Evolutionary conservation across 2,113 vertebrate species (phyloP).

Genomic region (Vombatus ursinus): DNA sequence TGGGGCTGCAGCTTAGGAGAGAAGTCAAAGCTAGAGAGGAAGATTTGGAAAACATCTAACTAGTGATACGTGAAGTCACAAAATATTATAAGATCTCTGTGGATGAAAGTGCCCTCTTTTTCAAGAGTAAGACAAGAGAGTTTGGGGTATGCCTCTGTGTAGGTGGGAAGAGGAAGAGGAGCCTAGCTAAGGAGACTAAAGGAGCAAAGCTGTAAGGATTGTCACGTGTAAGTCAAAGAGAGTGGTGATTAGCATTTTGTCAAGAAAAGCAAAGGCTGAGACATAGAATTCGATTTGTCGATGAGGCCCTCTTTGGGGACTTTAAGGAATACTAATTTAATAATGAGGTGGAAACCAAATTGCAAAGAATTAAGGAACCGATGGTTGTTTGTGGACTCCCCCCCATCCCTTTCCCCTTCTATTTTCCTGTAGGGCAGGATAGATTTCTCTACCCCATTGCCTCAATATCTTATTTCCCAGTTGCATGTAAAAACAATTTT

Average conservation of each 20-base stretch:
- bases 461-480: no score
- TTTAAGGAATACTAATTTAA: background rate
- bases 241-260: background rate
- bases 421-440: no score
- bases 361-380: background rate
- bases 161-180: conserved; percentile 1
- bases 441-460: no score
- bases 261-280: conserved; percentile 9
- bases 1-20: background rate
- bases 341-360: background rate
- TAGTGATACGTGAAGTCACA: background rate
- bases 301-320: background rate
- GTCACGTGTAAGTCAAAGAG: background rate
- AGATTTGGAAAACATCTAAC: background rate
- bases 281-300: background rate
- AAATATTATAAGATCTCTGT: background rate
- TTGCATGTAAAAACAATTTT: no score
- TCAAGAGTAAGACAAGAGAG: background rate
- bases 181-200: background rate
- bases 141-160: background rate
- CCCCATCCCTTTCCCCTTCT: no score
- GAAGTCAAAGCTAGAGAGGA: background rate
- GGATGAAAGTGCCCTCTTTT: background rate
- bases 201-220: background rate
- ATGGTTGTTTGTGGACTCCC: background rate